Conservation (phyloP, 2,888 invertebrate genomes). For the Liopterus haemorrhoidalis region DNA sequence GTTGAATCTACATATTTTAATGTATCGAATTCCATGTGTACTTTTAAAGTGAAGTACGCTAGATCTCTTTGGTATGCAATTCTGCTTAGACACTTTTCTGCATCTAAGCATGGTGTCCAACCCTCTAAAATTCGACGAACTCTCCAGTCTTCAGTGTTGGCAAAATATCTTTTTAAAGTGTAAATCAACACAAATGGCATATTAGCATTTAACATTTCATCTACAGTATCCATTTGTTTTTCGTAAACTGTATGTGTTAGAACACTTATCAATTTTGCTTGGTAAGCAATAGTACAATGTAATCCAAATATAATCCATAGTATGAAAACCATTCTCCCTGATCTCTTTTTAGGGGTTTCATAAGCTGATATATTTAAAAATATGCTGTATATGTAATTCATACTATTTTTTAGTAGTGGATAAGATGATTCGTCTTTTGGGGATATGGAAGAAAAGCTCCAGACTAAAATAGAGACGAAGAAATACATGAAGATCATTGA, state of each 20-base stretch:
- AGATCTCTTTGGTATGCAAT: conserved; percentile 12
- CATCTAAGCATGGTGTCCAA: conserved; percentile 4
- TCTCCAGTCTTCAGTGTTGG: conserved; percentile 6
- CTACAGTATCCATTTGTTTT: conserved; percentile 2
- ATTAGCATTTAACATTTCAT: conserved; percentile 4
- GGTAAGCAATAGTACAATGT: conserved; percentile 1
- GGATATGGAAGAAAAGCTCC: neutral
- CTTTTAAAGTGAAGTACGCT: neutral
- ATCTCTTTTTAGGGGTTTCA: neutral
- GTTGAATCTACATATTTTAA: conserved; percentile 3
- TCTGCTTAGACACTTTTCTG: conserved; percentile 5
- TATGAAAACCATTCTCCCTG: neutral
- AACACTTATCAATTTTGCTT: conserved; percentile 33
- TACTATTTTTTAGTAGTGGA: neutral
- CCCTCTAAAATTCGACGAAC: neutral
- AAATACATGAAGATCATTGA: conserved; percentile 43
- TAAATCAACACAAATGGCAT: neutral
- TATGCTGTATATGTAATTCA: neutral
- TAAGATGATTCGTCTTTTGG: conserved; percentile 3
- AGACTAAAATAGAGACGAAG: neutral
- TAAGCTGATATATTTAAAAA: neutral
- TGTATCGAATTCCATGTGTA: neutral
- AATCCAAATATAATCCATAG: conserved; percentile 4
- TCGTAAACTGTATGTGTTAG: conserved; percentile 4
- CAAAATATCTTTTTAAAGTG: conserved; percentile 5